Percentiles rank a stretch among this genome's conserved stretches.
These are phyloP conservation scores for Pterophyllum scalare DNA, from an alignment of 2,113 vertebrate genomes.

Conservation along the genomic window DNA sequence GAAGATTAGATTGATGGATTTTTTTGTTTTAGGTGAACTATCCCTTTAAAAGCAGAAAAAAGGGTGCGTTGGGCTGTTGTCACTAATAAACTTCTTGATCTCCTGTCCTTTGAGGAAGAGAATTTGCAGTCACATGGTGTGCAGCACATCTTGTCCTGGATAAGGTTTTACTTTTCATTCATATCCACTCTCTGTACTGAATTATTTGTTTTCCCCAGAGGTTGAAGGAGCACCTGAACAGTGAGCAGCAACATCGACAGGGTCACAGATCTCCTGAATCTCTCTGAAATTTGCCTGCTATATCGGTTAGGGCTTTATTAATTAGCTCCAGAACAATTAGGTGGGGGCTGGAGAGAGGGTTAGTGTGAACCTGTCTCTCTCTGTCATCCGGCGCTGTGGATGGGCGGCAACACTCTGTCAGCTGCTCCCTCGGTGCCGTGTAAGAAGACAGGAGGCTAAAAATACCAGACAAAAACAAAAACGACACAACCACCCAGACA, in stretches of 20 bases:
- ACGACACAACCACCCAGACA: conserved; percentile 36
- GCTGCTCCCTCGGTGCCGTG: conserved; percentile 48
- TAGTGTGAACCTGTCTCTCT: conserved; percentile 40
- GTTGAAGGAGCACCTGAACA: conserved; percentile 31
- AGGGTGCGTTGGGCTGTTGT: not conserved
- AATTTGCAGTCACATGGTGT: not conserved
- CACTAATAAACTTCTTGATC: not conserved
- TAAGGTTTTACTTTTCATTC: not conserved
- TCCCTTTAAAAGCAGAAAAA: not conserved
- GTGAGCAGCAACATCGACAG: conserved; percentile 4
- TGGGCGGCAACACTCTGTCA: conserved; percentile 42
- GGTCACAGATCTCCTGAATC: not conserved
- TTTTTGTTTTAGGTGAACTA: not conserved
- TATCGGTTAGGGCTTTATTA: conserved; percentile 47
- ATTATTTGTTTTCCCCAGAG: conserved; percentile 7
- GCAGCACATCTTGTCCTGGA: not conserved
- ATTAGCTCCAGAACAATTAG: conserved; percentile 64
- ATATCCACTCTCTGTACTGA: not conserved
- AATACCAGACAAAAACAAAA: conserved; percentile 64
- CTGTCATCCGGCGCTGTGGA: conserved; percentile 51
- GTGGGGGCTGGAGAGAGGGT: conserved; percentile 37
- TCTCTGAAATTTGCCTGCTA: not conserved
- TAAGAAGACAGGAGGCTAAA: conserved; percentile 65
- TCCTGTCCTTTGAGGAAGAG: not conserved
- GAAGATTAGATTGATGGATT: not conserved